Base-by-base conservation (phyloP, 2,888 invertebrate genomes). In the Cetonia aurata region DNA sequence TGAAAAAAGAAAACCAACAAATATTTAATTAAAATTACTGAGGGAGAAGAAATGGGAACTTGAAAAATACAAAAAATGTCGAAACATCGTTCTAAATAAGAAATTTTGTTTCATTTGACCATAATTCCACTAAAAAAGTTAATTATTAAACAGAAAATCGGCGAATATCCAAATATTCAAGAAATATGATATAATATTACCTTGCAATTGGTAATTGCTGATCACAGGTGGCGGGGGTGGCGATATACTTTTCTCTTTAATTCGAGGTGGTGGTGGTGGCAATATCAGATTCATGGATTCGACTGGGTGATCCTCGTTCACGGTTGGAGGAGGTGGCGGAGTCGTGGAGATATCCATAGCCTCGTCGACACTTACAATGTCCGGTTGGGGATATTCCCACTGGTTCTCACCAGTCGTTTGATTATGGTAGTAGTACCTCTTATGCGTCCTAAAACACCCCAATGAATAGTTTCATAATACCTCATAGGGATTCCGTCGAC, bases 371-470 rank as follows among this genome's bases (percentile, higher is more conserved):
- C 67, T 37, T 17, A 82, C 83, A 72, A 85, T 82, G 74, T 86
- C 86, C 6, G 83, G 81, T 70, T 86, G 85, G 1, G 89, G 89
- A 81, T 88, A 91, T 75, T 89, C 89, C 91, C 91, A 91, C 80
- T 89, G 90, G 59, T 88, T 87, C 73, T 87, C 87, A 42, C 89
- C 89, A 31, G 87, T 88, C 73, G 81, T 80, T 73, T 85, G 81
- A 82, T 91, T 89, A 80, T 87, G 87, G 85, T 91, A 91, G 86
- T 87, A 90, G 85, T 91, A 91, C 76, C 90, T 87, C 84, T 89
- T 90, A 86, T 88, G 88, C 78, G 86, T 85, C 85, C 91, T 91
- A 88, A 83, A 86, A 85, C 81, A 83, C 76, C 79, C 78, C 75
- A 76, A 73, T 74, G 67, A 31, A 56, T 25, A 33, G 17, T 33